Evolutionary conservation across 2,113 vertebrate species (phyloP).

Genomic region (Proterorhinus semilunaris): DNA sequence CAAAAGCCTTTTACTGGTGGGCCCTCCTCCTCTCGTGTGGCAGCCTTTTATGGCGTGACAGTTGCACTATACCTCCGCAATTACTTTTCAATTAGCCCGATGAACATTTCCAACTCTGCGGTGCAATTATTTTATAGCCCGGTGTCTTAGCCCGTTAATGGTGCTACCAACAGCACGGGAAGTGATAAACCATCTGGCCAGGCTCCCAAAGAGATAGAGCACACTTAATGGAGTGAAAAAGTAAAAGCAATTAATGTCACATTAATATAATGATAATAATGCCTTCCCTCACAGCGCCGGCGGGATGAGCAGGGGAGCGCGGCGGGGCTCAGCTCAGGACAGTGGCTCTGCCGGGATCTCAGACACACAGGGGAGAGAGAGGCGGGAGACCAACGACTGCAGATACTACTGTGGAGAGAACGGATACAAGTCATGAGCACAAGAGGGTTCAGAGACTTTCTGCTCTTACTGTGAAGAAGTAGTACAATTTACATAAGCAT

Average conservation of each 20-base stretch:
- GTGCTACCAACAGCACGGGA: slow-evolving; percentile 77
- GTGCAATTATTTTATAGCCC: slow-evolving; percentile 83
- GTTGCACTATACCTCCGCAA: slow-evolving; percentile 82
- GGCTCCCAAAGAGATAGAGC: slow-evolving; percentile 81
- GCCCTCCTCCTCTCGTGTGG: slow-evolving; percentile 66
- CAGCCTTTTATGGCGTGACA: slow-evolving; percentile 77
- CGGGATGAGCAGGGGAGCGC: slow-evolving; percentile 52
- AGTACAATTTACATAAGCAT: neutral
- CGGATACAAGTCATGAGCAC: slow-evolving; percentile 16
- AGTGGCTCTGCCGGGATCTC: slow-evolving; percentile 45
- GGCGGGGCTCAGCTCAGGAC: slow-evolving; percentile 46
- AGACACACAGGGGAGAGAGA: slow-evolving; percentile 25
- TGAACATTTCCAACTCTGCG: slow-evolving; percentile 81
- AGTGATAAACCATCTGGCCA: slow-evolving; percentile 84
- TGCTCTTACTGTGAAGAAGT: neutral
- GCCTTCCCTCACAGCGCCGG: slow-evolving; percentile 71
- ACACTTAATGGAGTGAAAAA: slow-evolving; percentile 87
- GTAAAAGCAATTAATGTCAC: slow-evolving; percentile 87
- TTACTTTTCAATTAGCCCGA: slow-evolving; percentile 85
- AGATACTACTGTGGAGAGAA: slow-evolving; percentile 18
- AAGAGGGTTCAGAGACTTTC: neutral
- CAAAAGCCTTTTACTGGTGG: slow-evolving; percentile 65
- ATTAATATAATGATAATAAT: slow-evolving; percentile 88
- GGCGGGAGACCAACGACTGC: slow-evolving; percentile 24
- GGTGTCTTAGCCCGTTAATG: slow-evolving; percentile 83